phyloP scores from a whole-genome alignment of 2,888 invertebrate species.

The Cerastis rubricosa region DNA sequence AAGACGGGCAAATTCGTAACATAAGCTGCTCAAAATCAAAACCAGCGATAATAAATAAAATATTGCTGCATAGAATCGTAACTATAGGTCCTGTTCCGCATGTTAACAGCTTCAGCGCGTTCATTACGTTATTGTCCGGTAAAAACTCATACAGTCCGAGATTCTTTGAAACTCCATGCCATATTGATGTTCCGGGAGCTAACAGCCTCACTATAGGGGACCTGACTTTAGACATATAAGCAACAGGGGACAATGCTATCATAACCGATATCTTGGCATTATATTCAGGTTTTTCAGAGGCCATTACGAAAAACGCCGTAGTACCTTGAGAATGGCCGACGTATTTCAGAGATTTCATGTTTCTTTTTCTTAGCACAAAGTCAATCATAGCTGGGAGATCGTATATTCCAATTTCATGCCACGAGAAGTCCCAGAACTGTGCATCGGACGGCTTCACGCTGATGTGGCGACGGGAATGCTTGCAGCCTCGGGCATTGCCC shows the following conservation, averaged over 20 bases:
- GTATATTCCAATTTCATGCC: conserved; percentile 94
- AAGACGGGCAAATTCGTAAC: conserved; percentile 90
- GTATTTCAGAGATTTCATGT: conserved; percentile 89
- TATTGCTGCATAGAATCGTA: conserved; percentile 90
- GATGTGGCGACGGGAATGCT: conserved; percentile 91
- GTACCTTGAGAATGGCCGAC: conserved; percentile 94
- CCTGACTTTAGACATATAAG: conserved; percentile 84
- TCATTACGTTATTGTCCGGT: conserved; percentile 90
- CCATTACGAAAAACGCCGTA: conserved; percentile 91
- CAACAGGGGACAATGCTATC: conserved; percentile 91
- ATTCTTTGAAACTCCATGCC: conserved; percentile 72
- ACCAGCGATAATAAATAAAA: conserved; percentile 91
- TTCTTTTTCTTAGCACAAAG: conserved; percentile 90
- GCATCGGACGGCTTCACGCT: conserved; percentile 78
- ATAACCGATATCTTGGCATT: conserved; percentile 89
- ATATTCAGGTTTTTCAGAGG: conserved; percentile 88
- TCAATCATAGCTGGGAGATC: conserved; percentile 96
- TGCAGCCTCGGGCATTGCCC: conserved; percentile 94
- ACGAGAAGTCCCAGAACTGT: conserved; percentile 93
- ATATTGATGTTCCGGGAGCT: conserved; percentile 72
- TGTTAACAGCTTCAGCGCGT: conserved; percentile 80
- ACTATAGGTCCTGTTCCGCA: conserved; percentile 85
- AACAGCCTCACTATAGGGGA: conserved; percentile 79
- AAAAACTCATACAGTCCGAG: conserved; percentile 92
- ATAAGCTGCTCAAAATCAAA: conserved; percentile 90